These are phyloP conservation scores for Rhineura floridana DNA, from an alignment of 2,113 vertebrate genomes.

Conservation along the genomic window DNA sequence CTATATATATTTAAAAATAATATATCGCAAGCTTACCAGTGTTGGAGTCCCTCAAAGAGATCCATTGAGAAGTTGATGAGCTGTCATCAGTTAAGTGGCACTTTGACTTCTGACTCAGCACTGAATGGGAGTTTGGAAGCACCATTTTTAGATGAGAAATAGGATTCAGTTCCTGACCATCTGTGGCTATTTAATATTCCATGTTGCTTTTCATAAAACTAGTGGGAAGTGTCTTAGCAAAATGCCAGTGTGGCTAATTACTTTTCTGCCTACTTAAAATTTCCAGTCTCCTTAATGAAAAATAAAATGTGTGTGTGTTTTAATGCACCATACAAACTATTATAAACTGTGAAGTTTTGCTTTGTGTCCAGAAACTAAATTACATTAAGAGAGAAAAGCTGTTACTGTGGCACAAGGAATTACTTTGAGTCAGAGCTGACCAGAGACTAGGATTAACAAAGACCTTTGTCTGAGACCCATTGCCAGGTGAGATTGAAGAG, in stretches of 20 bases:
- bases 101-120: slow-evolving; percentile 39
- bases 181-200: slow-evolving; percentile 32
- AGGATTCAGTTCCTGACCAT: slow-evolving; percentile 32
- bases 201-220: slow-evolving; percentile 19
- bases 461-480: not conserved
- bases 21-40: not conserved
- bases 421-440: not conserved
- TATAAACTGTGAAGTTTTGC: not conserved
- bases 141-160: slow-evolving; percentile 31
- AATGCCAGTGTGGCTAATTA: slow-evolving; percentile 14
- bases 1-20: not conserved
- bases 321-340: no score
- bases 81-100: slow-evolving; percentile 19
- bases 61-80: not conserved
- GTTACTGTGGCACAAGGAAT: not conserved
- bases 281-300: not conserved
- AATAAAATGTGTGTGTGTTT: not conserved
- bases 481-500: not conserved
- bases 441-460: not conserved
- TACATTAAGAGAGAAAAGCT: not conserved
- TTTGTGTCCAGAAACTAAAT: not conserved
- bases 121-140: slow-evolving; percentile 19
- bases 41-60: slow-evolving; percentile 8
- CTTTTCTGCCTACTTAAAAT: slow-evolving; percentile 10
- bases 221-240: slow-evolving; percentile 24